Evolutionary conservation across 2,888 invertebrate genomes (phyloP).

Genomic region (Muschampia plurimacula): DNA sequence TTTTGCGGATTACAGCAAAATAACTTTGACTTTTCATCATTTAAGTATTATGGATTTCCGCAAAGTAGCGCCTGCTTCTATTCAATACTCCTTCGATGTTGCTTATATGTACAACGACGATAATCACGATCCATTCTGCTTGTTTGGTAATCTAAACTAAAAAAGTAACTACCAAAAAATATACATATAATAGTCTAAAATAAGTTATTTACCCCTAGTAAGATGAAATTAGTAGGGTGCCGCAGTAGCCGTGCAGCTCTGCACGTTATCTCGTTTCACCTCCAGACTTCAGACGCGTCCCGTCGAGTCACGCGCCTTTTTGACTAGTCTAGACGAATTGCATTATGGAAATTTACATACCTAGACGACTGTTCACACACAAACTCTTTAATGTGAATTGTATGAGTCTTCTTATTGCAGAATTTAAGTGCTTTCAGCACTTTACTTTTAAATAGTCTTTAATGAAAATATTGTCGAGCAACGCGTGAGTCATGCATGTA

Average conservation of each 20-base stretch:
- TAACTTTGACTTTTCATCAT: too few relatives aligned
- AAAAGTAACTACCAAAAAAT: conserved; percentile 28
- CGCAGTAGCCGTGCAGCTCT: conserved; percentile 3
- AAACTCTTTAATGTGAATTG: conserved; percentile 52
- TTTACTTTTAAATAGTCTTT: background rate
- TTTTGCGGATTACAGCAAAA: too few relatives aligned
- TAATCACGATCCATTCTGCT: background rate
- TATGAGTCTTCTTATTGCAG: conserved; percentile 23
- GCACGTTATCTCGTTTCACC: conserved; percentile 57
- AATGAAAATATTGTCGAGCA: background rate
- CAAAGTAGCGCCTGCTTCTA: too few relatives aligned
- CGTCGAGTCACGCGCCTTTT: conserved; percentile 60
- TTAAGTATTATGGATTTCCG: too few relatives aligned
- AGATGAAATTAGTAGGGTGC: conserved; percentile 26
- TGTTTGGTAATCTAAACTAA: background rate
- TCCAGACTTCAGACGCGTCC: conserved; percentile 74
- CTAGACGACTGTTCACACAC: conserved; percentile 66
- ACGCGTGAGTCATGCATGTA: too few relatives aligned
- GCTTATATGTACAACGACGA: too few relatives aligned
- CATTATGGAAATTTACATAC: conserved; percentile 77
- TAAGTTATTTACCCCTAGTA: conserved; percentile 7
- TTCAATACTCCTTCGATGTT: too few relatives aligned
- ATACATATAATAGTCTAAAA: background rate
- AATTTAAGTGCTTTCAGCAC: background rate
- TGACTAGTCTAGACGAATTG: conserved; percentile 83